These are phyloP conservation scores for Apodemus agrarius DNA, from an alignment of 2,797 vertebrate species.

Conservation along the genomic window DNA sequence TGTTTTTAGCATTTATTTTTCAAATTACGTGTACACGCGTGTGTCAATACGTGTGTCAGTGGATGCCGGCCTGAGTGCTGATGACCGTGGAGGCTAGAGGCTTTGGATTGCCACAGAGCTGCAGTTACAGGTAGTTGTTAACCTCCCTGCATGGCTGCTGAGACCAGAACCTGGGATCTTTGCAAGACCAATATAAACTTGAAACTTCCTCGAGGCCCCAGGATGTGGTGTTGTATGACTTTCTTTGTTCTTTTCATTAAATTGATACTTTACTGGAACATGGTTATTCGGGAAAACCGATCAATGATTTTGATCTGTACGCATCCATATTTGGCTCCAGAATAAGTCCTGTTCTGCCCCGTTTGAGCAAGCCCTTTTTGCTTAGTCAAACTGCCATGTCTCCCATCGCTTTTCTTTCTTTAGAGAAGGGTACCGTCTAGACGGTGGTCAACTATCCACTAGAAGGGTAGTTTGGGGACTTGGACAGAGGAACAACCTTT, in stretches of 20 bases:
- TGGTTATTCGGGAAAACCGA: not conserved
- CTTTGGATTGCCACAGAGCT: not conserved
- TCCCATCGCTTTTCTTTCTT: not conserved
- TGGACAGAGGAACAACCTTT: not conserved
- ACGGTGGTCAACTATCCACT: not conserved
- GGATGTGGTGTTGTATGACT: not conserved
- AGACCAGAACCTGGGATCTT: not conserved
- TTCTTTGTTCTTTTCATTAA: not conserved
- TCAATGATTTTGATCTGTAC: not conserved
- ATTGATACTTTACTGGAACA: not conserved
- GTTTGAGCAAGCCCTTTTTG: not conserved
- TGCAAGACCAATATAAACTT: not conserved
- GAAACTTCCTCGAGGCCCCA: no score
- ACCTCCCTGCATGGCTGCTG: not conserved
- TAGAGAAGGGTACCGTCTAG: not conserved
- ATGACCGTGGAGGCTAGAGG: no score
- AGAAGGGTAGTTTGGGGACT: not conserved
- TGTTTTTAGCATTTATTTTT: not conserved
- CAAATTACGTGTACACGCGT: not conserved
- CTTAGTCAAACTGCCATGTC: not conserved
- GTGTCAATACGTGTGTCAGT: not conserved
- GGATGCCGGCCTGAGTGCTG: not conserved
- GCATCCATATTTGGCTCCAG: not conserved
- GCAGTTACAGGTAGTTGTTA: not conserved
- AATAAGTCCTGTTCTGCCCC: not conserved